phyloP scores from a whole-genome alignment of 2,888 invertebrate genomes.

The Drosophila flavopinicola region DNA sequence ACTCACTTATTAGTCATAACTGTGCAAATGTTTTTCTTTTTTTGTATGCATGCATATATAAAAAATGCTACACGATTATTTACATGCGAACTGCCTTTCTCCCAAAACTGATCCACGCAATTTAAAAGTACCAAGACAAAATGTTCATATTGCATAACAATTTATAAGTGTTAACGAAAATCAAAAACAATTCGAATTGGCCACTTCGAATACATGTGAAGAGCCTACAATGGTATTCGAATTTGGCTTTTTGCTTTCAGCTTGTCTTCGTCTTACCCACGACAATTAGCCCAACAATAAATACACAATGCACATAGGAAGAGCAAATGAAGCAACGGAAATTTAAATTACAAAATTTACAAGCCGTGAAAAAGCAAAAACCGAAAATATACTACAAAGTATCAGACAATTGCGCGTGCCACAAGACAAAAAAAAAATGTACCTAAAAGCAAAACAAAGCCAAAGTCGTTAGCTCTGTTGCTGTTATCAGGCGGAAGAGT shows the following conservation, averaged over 20 bases:
- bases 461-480: slow-evolving; percentile 53
- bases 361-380: slow-evolving; percentile 41
- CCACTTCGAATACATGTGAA: slow-evolving; percentile 29
- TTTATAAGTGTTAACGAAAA: slow-evolving; percentile 28
- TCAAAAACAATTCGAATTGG: slow-evolving; percentile 41
- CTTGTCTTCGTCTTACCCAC: slow-evolving; percentile 53
- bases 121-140: slow-evolving; percentile 48
- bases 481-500: slow-evolving; percentile 68
- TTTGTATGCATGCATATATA: background rate
- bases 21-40: slow-evolving; percentile 1
- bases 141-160: slow-evolving; percentile 52
- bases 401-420: slow-evolving; percentile 45
- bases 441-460: slow-evolving; percentile 25
- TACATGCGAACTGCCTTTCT: slow-evolving; percentile 54
- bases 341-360: slow-evolving; percentile 71
- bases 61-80: slow-evolving; percentile 15
- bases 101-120: slow-evolving; percentile 52
- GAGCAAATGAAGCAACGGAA: slow-evolving; percentile 63
- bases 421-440: slow-evolving; percentile 28
- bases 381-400: slow-evolving; percentile 9
- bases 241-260: slow-evolving; percentile 16
- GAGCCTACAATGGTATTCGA: slow-evolving; percentile 40
- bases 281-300: slow-evolving; percentile 57
- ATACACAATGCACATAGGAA: slow-evolving; percentile 37
- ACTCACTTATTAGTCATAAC: slow-evolving; percentile 49